A percentile compares a stretch with the other conserved stretches of the same genome.
Conservation (phyloP, 2,888 invertebrate species). For the Trypoxylon attenuatum region DNA sequence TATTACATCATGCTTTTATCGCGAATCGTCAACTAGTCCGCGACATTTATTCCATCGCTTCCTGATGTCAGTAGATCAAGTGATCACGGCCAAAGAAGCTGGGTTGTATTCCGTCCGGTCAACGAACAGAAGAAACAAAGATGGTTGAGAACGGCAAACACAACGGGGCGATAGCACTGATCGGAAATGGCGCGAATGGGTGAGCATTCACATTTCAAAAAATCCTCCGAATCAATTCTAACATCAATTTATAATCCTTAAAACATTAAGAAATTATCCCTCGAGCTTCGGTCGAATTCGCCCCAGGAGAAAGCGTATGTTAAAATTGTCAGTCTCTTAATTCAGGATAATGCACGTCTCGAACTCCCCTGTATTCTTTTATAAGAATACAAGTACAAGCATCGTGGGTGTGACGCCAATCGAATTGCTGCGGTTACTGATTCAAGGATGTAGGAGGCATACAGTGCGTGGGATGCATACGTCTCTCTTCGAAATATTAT, state of each 20-base stretch:
- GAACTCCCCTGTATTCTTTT: too few relatives aligned
- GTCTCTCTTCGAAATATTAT: too few relatives aligned
- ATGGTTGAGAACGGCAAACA: slow-evolving; percentile 56
- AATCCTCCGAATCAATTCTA: too few relatives aligned
- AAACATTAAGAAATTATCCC: not conserved
- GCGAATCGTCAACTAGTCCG: not conserved
- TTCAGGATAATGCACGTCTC: too few relatives aligned
- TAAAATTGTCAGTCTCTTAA: too few relatives aligned
- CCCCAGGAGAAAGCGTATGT: too few relatives aligned
- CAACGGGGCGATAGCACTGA: slow-evolving; percentile 49
- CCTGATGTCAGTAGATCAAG: slow-evolving; percentile 5
- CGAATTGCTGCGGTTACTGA: too few relatives aligned
- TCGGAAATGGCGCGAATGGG: slow-evolving; percentile 49
- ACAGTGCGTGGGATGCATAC: too few relatives aligned
- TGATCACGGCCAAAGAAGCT: not conserved
- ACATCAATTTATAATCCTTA: not conserved
- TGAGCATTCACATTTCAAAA: slow-evolving; percentile 32
- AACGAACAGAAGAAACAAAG: not conserved
- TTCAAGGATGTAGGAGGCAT: too few relatives aligned
- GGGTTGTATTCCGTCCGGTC: not conserved
- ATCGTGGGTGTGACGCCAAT: too few relatives aligned
- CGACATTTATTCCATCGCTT: not conserved
- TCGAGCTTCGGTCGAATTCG: too few relatives aligned
- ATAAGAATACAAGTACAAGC: too few relatives aligned
- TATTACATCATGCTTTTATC: not conserved